Evolutionary conservation across 2,888 invertebrate genomes (phyloP).

Genomic region (Poecilus cupreus): DNA sequence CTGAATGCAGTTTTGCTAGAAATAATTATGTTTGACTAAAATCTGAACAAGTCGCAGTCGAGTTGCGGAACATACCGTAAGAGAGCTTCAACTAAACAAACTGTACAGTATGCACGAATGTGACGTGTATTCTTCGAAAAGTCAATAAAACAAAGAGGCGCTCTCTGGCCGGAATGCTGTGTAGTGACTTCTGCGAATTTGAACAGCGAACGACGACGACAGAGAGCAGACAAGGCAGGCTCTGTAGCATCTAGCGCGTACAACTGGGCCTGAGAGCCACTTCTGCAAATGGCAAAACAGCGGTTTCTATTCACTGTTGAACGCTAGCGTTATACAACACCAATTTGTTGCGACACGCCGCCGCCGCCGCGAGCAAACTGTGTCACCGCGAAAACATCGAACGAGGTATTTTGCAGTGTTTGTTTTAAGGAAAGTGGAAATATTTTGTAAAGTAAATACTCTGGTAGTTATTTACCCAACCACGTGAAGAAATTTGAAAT

Average conservation of each 20-base stretch:
- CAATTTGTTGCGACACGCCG: constrained; percentile 52
- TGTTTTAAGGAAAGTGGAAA: constrained; percentile 36
- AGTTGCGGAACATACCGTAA: not conserved
- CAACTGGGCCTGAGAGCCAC: constrained; percentile 10
- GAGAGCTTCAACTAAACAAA: constrained; percentile 24
- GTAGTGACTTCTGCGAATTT: constrained; percentile 52
- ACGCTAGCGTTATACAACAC: constrained; percentile 44
- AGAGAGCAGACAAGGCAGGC: too few relatives aligned
- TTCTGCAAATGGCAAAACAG: constrained; percentile 54
- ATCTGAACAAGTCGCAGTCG: not conserved
- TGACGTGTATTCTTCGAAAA: constrained; percentile 36
- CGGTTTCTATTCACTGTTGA: constrained; percentile 45
- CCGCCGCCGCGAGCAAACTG: constrained; percentile 42
- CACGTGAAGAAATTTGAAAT: not conserved
- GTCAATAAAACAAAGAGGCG: constrained; percentile 60
- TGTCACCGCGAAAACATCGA: constrained; percentile 50
- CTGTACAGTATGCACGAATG: not conserved
- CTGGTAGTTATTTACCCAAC: not conserved
- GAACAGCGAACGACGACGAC: constrained; percentile 13
- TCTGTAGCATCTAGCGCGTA: not conserved
- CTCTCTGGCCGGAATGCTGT: constrained; percentile 48
- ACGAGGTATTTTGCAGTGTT: constrained; percentile 8
- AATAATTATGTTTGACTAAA: not conserved
- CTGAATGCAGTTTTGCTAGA: not conserved
- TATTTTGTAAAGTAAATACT: constrained; percentile 29